These are phyloP conservation scores for Babyrousa celebensis DNA, from an alignment of 2,797 vertebrate species.

Conservation along the genomic window DNA sequence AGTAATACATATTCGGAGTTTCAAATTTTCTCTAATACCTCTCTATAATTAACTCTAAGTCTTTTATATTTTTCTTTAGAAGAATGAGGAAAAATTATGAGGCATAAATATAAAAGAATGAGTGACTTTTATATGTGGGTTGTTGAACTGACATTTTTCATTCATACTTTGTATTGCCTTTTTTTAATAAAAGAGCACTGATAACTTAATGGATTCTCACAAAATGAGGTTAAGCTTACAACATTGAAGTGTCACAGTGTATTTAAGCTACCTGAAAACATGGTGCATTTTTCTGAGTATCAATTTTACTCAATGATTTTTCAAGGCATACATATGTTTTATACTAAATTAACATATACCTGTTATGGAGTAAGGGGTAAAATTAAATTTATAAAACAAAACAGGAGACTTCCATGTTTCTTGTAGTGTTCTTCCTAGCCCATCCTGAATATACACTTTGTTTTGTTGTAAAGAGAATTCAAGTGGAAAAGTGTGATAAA, in stretches of 20 bases:
- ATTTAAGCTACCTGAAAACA: background rate
- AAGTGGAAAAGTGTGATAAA: background rate
- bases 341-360: constrained; percentile 13
- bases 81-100: constrained; percentile 12
- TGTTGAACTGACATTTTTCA: background rate
- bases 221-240: background rate
- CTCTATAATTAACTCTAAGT: background rate
- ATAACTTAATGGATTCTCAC: background rate
- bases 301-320: background rate
- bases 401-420: background rate
- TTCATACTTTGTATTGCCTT: background rate
- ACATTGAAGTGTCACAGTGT: background rate
- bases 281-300: background rate
- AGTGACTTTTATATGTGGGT: background rate
- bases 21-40: constrained; percentile 15
- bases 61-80: background rate
- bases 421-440: background rate
- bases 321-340: background rate
- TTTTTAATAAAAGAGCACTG: background rate
- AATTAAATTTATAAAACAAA: constrained; percentile 9
- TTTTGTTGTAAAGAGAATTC: background rate
- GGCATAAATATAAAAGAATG: background rate
- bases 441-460: background rate
- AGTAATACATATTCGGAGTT: background rate
- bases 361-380: background rate